Evolutionary conservation across 2,113 vertebrate genomes (phyloP), one percentile per base, ranked within the genome.

Genomic region (Bujurquina vittata): DNA sequence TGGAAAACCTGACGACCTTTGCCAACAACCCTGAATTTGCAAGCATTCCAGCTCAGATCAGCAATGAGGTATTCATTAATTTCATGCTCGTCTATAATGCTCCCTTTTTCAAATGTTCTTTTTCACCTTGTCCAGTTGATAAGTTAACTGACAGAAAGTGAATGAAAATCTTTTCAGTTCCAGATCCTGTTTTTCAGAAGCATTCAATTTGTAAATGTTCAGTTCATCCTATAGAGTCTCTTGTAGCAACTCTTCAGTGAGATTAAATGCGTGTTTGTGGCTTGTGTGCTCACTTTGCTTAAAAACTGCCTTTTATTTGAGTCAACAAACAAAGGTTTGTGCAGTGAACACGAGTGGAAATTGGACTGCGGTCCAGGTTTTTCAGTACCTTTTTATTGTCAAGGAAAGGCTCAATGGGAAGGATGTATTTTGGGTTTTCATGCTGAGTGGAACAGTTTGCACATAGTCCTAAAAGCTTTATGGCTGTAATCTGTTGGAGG

Each of bases 11-110:
- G 83, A 97, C 98, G 0, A 97, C 98, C 0, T 99, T 99, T 67
- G 97, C 99, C 37, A 99, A 96, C 35, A 99, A 99, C 92, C 98
- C 99, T 0, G 99, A 99, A 83, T 99, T 99, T 91, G 98, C 97
- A 69, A 99, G 98, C 88, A 95, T 99, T 83, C 98, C 99, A 1
- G 98, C 99, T 18, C 97, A 99, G 94, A 99, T 99, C 92, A 99
- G 99, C 92, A 92, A 96, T 1, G 98, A 99, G 97, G 99, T 99
- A 93, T 80, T 73, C 22, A 29, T 77, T 49, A 11, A 29, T 57
- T 75, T 58, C 2, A 76, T 57, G 40, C 60, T 67, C 72, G 3
- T 59, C 80, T 82, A 57, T 14, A 81, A 55, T n/a, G 20, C 29
- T 33, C 23, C 5, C 9, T 37, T 75, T 75, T 86, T 26, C 46